phyloP scores from a whole-genome alignment of 2,797 vertebrate genomes.

The Pagetopsis macropterus region DNA sequence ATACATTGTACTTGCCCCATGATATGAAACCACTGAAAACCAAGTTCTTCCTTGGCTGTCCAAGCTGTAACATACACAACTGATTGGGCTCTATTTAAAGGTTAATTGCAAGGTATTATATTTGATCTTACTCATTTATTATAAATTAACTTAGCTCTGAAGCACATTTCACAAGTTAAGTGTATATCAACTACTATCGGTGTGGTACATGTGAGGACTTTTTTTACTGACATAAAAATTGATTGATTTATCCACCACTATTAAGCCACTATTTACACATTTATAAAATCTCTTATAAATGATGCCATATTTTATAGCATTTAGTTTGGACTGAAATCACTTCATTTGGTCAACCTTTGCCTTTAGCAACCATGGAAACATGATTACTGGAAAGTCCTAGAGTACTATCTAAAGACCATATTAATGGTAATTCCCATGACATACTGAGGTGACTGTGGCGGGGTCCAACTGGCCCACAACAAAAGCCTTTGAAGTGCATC shows the following conservation, averaged over 20 bases:
- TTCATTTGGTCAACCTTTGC: slow-evolving; percentile 33
- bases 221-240: not conserved
- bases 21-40: too few species aligned
- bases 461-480: slow-evolving; percentile 68
- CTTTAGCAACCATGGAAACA: slow-evolving; percentile 32
- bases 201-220: not conserved
- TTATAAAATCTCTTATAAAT: not conserved
- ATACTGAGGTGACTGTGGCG: slow-evolving; percentile 66
- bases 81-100: not conserved
- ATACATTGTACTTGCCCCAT: too few species aligned
- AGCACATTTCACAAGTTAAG: not conserved
- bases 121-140: not conserved
- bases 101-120: not conserved
- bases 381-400: slow-evolving; percentile 58
- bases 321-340: slow-evolving; percentile 14
- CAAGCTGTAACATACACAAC: not conserved
- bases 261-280: not conserved
- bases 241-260: slow-evolving; percentile 1
- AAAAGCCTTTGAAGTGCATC: slow-evolving; percentile 78
- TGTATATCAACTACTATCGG: not conserved
- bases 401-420: slow-evolving; percentile 55
- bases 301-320: too few species aligned
- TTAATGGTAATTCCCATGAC: slow-evolving; percentile 69
- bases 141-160: not conserved
- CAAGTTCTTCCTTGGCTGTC: too few species aligned